These are phyloP conservation scores for Lottia scabra DNA, from an alignment of 2,888 invertebrate genomes.

Conservation along the genomic window DNA sequence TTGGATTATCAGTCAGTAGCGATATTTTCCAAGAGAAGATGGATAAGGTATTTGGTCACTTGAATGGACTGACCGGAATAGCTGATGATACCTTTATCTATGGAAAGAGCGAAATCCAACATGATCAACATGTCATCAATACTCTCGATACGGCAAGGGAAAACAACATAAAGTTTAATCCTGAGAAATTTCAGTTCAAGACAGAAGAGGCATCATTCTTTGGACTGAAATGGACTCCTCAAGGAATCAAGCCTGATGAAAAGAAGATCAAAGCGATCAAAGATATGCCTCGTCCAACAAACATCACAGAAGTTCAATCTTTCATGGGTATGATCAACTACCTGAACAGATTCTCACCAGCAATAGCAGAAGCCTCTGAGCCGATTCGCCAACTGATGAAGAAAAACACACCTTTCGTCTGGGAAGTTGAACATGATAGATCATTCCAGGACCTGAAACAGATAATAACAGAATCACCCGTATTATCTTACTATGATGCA, in stretches of 20 bases:
- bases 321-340: conserved; percentile 16
- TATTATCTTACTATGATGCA: conserved; percentile 15
- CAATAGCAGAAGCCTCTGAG: conserved; percentile 9
- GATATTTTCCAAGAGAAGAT: conserved; percentile 29
- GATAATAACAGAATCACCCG: conserved; percentile 12
- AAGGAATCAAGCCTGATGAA: conserved; percentile 19
- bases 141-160: conserved; percentile 19
- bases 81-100: conserved; percentile 31
- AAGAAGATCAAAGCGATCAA: conserved; percentile 23
- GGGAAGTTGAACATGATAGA: conserved; percentile 11
- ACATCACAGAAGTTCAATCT: conserved; percentile 14
- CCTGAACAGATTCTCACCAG: conserved; percentile 15
- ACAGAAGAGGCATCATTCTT: conserved; percentile 10
- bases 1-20: conserved; percentile 27
- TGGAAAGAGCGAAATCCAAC: conserved; percentile 15
- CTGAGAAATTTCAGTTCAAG: conserved; percentile 22
- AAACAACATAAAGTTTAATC: conserved; percentile 7
- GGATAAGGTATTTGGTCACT: conserved; percentile 19
- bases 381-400: conserved; percentile 12
- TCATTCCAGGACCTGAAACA: conserved; percentile 12
- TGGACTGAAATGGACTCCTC: conserved; percentile 18
- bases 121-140: conserved; percentile 17
- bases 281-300: conserved; percentile 20
- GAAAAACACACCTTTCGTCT: conserved; percentile 9
- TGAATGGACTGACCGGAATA: conserved; percentile 19